These are phyloP conservation scores for Crossocerus cetratus DNA, from an alignment of 2,888 invertebrate species.

Conservation along the genomic window DNA sequence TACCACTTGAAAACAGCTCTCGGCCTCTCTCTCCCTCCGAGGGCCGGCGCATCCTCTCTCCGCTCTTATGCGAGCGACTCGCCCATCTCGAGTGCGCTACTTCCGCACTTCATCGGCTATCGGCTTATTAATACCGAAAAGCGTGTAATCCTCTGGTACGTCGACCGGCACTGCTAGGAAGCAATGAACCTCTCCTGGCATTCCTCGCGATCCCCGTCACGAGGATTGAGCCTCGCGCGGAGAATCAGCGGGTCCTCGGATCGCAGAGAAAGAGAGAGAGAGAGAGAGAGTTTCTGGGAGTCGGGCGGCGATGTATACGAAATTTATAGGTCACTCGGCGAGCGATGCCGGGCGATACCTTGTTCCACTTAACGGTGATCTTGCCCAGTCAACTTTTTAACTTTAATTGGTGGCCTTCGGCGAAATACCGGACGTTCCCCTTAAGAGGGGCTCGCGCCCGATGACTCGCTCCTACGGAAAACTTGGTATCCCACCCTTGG, in stretches of 20 bases:
- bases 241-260: too few species aligned
- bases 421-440: constrained; percentile 31
- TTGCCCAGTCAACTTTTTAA: constrained; percentile 59
- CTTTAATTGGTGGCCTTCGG: constrained; percentile 57
- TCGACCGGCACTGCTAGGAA: neutral
- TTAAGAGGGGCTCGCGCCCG: constrained; percentile 22
- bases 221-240: too few species aligned
- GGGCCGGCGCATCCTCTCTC: too few species aligned
- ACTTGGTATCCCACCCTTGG: neutral
- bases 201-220: too few species aligned
- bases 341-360: constrained; percentile 34
- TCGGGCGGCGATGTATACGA: constrained; percentile 1
- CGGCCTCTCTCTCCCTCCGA: too few species aligned
- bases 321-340: constrained; percentile 47
- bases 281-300: neutral
- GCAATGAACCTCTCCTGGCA: neutral
- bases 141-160: neutral
- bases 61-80: too few species aligned
- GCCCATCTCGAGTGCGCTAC: too few species aligned
- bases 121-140: too few species aligned
- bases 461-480: neutral
- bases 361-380: constrained; percentile 58
- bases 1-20: neutral
- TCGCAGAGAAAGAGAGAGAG: too few species aligned
- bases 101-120: too few species aligned